Base-by-base conservation (phyloP, 2,797 vertebrate genomes). In the Spheniscus humboldti region DNA sequence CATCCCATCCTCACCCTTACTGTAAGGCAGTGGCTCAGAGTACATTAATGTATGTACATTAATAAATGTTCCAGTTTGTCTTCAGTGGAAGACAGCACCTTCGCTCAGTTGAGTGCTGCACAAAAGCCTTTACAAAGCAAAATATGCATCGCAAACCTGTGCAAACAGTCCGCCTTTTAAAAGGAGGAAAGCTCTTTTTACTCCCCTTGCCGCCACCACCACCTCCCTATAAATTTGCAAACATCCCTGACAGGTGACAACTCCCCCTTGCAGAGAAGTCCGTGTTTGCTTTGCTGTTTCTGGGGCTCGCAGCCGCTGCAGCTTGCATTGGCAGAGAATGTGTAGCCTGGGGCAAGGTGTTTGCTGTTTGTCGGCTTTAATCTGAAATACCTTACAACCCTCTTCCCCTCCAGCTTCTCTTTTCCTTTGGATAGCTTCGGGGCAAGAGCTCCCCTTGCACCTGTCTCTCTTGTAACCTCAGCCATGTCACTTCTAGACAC, bases 361-460 rank as follows among this genome's bases (percentile, higher is more conserved):
- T 99, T 99, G 98, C 98, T 97, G 98, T 98, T 98, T 91, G 95
- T 98, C 97, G 98, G 98, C 97, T 98, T 98, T 98, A 98, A 99
- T 99, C 97, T 98, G 97, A 99, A 99, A 99, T 98, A 98, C 98
- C 97, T 98, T 97, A 97, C 97, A 97, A 96, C 97, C 96, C 95
- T 98, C 97, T 96, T 97, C 97, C 97, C 96, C 97, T 96, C 59
- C 86, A 95, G 92, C 95, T 80, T 96, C 97, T 96, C 95, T 97
- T 95, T 96, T 83, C 94, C 97, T 95, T 89, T 66, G 73, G 97
- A 96, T 99, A 97, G 98, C 99, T 98, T 37, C 72, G 35, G 98
- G 99, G 98, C 97, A 98, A 97, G 96, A 98, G 97, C 98, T 99
- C 98, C 97, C 86, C 90, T 98, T 99, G 98, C 99, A 99, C 99